Percentiles rank a stretch among this genome's conserved stretches.
Conservation (phyloP, 2,888 invertebrate genomes). For the Apamea anceps region DNA sequence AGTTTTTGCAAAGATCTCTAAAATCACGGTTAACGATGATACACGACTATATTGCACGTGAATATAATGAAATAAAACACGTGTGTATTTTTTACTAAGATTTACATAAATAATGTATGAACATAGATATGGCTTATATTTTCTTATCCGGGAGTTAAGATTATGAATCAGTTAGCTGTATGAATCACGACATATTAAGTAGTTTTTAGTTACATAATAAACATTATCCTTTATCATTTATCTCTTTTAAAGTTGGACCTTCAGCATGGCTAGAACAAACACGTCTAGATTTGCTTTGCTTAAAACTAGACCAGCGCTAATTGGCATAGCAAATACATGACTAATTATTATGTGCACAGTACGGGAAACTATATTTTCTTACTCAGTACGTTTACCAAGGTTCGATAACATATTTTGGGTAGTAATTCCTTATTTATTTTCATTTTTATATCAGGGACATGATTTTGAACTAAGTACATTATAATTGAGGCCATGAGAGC, state of each 20-base stretch:
- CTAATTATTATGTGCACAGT: background rate
- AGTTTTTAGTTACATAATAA: slow-evolving; percentile 14
- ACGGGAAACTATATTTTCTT: background rate
- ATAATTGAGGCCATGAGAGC: no score
- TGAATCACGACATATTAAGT: background rate
- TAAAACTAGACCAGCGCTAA: slow-evolving; percentile 18
- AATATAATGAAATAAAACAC: slow-evolving; percentile 9
- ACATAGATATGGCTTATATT: slow-evolving; percentile 13
- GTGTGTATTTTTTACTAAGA: slow-evolving; percentile 25
- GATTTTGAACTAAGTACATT: background rate
- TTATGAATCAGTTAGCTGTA: slow-evolving; percentile 26
- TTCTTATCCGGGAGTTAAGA: slow-evolving; percentile 36
- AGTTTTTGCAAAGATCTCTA: slow-evolving; percentile 13
- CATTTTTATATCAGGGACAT: background rate
- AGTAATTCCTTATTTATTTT: background rate
- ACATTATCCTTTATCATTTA: background rate
- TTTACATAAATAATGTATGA: slow-evolving; percentile 26
- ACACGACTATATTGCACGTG: background rate
- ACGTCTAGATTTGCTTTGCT: slow-evolving; percentile 20
- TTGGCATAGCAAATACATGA: slow-evolving; percentile 11
- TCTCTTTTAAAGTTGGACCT: background rate
- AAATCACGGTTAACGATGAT: slow-evolving; percentile 24
- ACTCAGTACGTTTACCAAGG: background rate
- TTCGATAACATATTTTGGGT: background rate
- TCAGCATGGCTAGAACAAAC: background rate